Base-by-base conservation (phyloP, 2,797 vertebrate species). In the Amphiprion clarkii region DNA sequence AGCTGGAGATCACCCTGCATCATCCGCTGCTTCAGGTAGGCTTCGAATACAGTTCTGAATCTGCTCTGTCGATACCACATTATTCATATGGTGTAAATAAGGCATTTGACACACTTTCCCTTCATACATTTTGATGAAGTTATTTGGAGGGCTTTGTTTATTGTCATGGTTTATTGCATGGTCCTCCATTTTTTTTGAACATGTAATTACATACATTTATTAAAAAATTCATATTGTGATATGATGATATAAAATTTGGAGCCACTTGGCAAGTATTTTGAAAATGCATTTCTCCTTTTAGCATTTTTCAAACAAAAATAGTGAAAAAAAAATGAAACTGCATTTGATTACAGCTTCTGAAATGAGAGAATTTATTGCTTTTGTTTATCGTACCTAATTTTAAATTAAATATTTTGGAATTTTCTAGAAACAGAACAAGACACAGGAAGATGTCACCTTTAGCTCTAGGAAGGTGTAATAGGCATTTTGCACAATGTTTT, bases 1-100 rank as follows among this genome's bases (percentile, higher is more conserved):
- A 99, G 89, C 94, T 99, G 85, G 98, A 99, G 93, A 96, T 99
- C 88, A 96, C 95, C n/a, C 94, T 99, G 82, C 96, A 96, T 1
- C 97, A 97, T 72, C 86, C 94, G 0, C 94, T 99, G 62, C 94
- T 99, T 27, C 97, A 99, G 97, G 98, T 98, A 88, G 51, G 78
- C 17, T 40, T 40, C 13, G 21, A 7, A 51, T 21, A 25, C 36
- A 44, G 1, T 60, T 2, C 2, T 49, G 13, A 51, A 52, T 54
- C 46, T 29, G 21, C 14, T 58, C 6, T 17, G 2, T 68, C 48
- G 21, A 10, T 17, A n/a, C 19, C 7, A 33, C 2, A 4, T 25
- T 17, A 8, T 3, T 8, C 23, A 3, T 3, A 51, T 25, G 2
- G 23, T 46, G 23, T 40, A 42, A 58, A 63, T 17, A 39, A 53